Evolutionary conservation across 2,888 invertebrate genomes (phyloP).

Genomic region (Campaea margaritaria): DNA sequence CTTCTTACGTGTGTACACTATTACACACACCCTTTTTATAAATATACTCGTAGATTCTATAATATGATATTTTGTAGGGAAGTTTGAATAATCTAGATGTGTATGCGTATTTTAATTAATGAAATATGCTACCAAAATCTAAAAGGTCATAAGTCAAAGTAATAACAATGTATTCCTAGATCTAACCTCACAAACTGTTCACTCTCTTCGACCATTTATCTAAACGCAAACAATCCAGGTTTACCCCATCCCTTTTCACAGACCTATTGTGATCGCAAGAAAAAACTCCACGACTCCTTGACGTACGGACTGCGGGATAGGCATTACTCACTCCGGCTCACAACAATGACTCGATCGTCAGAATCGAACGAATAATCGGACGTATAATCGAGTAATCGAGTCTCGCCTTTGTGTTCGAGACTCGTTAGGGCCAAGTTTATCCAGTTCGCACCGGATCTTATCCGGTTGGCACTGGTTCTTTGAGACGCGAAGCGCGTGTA

Average conservation of each 20-base stretch:
- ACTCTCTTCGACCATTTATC: constrained; percentile 9
- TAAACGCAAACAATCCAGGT: constrained; percentile 13
- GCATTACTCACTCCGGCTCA: constrained; percentile 34
- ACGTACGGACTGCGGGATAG: constrained; percentile 34
- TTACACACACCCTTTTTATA: no score
- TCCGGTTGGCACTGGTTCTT: constrained; percentile 49
- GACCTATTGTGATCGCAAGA: constrained; percentile 19
- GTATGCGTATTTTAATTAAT: no score
- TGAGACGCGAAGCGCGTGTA: constrained; percentile 54
- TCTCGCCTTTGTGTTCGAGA: constrained; percentile 57
- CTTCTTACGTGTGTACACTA: no score
- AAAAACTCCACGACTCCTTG: constrained; percentile 28
- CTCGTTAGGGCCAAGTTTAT: constrained; percentile 61
- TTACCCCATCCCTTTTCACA: constrained; percentile 6
- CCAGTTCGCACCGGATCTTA: constrained; percentile 55
- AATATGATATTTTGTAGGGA: no score
- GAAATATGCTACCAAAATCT: no score
- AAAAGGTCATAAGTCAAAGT: no score
- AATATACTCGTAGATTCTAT: no score
- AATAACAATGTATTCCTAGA: background rate
- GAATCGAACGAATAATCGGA: constrained; percentile 54
- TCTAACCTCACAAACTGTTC: background rate
- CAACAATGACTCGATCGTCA: constrained; percentile 61
- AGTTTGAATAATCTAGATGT: no score
- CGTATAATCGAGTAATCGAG: constrained; percentile 58